These are phyloP conservation scores for Oscheius sp. DNA, from an alignment of 2,888 invertebrate genomes.

Conservation along the genomic window DNA sequence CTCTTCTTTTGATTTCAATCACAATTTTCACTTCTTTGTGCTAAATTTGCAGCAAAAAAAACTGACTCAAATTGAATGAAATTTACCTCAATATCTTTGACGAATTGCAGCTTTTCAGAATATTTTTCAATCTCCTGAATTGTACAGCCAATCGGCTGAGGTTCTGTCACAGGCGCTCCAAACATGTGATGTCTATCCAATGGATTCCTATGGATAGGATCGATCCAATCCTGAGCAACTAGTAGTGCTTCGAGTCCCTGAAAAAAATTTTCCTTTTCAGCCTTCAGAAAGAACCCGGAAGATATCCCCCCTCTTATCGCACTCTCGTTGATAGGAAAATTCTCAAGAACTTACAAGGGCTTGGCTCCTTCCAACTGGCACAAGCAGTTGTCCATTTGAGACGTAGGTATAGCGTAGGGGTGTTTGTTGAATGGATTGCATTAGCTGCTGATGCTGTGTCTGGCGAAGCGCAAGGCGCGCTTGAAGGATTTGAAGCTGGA, in stretches of 20 bases:
- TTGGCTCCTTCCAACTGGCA: conserved; percentile 9
- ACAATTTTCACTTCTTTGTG: not conserved
- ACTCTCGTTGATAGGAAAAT: too few relatives aligned
- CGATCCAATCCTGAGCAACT: conserved; percentile 18
- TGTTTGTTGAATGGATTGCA: not conserved
- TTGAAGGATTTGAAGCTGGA: not conserved
- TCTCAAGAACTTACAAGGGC: conserved; percentile 9
- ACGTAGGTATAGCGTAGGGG: conserved; percentile 1
- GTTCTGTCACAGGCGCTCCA: conserved; percentile 35
- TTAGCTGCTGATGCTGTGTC: not conserved
- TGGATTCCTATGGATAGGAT: conserved; percentile 17
- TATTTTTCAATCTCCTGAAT: conserved; percentile 37
- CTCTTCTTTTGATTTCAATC: too few relatives aligned
- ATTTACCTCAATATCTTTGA: conserved; percentile 31
- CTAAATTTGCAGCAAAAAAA: not conserved
- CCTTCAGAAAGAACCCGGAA: too few relatives aligned
- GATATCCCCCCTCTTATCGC: too few relatives aligned
- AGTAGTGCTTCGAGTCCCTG: conserved; percentile 13
- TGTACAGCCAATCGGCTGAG: conserved; percentile 47
- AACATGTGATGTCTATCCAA: conserved; percentile 48
- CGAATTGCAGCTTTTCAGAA: conserved; percentile 31
- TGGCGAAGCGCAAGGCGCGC: too few relatives aligned
- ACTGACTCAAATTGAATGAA: not conserved
- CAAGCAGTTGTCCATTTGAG: conserved; percentile 4
- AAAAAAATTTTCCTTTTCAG: not conserved